Percentiles rank a stretch among this genome's conserved stretches.
phyloP scores from a whole-genome alignment of 2,113 vertebrate species.

The Sylvicapra grimmia region DNA sequence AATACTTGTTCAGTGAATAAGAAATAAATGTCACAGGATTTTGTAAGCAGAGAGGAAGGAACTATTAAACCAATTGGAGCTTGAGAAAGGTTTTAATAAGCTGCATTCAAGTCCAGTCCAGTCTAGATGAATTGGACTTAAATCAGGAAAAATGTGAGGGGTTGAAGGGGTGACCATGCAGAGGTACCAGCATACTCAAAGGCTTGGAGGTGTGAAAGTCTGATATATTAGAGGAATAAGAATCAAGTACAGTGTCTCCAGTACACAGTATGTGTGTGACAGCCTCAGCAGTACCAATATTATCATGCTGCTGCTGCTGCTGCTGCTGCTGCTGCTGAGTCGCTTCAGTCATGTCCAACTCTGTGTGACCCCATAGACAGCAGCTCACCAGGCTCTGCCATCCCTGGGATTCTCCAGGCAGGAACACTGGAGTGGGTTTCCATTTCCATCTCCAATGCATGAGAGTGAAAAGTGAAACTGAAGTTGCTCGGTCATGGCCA shows the following conservation, averaged over 20 bases:
- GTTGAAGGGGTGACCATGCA: not conserved
- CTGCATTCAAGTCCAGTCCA: not conserved
- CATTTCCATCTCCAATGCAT: no score
- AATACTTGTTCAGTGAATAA: not conserved
- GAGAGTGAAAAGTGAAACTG: no score
- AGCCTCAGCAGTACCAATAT: not conserved
- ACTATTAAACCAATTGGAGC: not conserved
- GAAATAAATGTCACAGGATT: not conserved
- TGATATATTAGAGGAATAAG: not conserved
- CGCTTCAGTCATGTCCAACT: fast-evolving
- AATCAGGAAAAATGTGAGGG: not conserved
- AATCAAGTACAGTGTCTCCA: not conserved
- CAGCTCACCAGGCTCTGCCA: no score
- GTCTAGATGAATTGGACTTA: not conserved
- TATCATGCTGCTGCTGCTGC: not conserved
- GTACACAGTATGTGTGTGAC: not conserved
- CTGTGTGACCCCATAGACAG: no score
- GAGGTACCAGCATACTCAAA: not conserved
- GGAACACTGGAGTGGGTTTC: no score
- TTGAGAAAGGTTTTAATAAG: not conserved
- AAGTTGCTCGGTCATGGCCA: no score
- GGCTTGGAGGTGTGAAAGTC: not conserved
- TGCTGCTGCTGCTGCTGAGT: no score
- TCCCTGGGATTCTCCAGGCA: no score
- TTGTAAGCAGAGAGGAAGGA: not conserved